Conservation (phyloP, 2,113 vertebrate genomes). For the Labrus mixtus region DNA sequence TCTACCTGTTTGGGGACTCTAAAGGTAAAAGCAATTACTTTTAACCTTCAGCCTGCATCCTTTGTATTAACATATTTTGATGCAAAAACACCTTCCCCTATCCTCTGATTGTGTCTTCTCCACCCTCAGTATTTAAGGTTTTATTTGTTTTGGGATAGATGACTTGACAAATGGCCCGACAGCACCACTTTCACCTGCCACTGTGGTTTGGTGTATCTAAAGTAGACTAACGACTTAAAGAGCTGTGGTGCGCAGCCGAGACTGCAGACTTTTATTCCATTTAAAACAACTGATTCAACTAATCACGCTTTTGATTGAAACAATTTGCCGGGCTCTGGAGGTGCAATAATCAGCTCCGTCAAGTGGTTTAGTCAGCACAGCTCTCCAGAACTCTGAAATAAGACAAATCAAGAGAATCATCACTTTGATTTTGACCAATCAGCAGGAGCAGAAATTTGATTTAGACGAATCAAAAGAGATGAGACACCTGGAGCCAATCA, state of each 20-base stretch:
- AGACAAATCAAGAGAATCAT: slow-evolving; percentile 71
- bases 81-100: neutral
- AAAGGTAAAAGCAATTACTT: neutral
- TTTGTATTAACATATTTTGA: slow-evolving; percentile 1
- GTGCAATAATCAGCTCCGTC: slow-evolving; percentile 65
- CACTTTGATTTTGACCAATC: slow-evolving; percentile 75
- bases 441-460: slow-evolving; percentile 45
- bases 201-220: neutral
- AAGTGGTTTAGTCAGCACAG: slow-evolving; percentile 54
- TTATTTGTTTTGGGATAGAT: slow-evolving; percentile 10
- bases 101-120: neutral
- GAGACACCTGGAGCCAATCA: slow-evolving; percentile 74
- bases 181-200: slow-evolving; percentile 3
- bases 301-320: slow-evolving; percentile 76
- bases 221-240: slow-evolving; percentile 4
- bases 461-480: slow-evolving; percentile 58
- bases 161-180: slow-evolving; percentile 36
- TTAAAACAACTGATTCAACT: slow-evolving; percentile 71
- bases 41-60: slow-evolving; percentile 16
- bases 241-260: slow-evolving; percentile 13
- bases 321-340: slow-evolving; percentile 65
- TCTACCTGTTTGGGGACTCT: slow-evolving; percentile 5
- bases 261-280: slow-evolving; percentile 50
- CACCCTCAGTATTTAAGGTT: neutral
- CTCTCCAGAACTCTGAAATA: slow-evolving; percentile 56